Percentiles rank a stretch among this genome's conserved stretches.
Conservation (phyloP, 2,797 vertebrate genomes). For the Pseudochirops corinnae region DNA sequence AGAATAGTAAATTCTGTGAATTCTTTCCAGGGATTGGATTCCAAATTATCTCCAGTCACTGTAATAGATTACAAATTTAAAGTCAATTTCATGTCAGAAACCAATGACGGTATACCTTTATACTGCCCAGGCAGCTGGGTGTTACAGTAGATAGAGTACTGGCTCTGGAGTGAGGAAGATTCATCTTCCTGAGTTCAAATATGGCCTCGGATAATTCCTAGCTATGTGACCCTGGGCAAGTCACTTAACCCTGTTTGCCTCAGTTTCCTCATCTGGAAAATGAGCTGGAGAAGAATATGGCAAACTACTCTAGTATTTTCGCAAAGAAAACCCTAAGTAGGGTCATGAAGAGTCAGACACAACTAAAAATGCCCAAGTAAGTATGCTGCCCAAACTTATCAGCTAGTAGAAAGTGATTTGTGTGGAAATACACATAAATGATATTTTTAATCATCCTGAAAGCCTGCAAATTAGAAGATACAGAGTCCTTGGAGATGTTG, state of each 20-base stretch:
- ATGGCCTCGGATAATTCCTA: too few species aligned
- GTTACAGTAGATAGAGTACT: too few species aligned
- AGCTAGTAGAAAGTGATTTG: slow-evolving; percentile 84
- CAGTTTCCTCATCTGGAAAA: too few species aligned
- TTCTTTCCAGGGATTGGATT: slow-evolving; percentile 94
- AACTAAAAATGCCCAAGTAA: slow-evolving; percentile 57
- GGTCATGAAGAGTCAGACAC: too few species aligned
- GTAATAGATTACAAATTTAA: slow-evolving; percentile 93
- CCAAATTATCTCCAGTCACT: slow-evolving; percentile 90
- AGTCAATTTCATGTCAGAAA: slow-evolving; percentile 92
- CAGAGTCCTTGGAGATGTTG: slow-evolving; percentile 74
- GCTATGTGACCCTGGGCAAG: too few species aligned
- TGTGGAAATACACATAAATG: slow-evolving; percentile 47
- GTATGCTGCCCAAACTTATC: slow-evolving; percentile 96
- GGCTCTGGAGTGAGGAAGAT: too few species aligned
- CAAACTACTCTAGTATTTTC: too few species aligned
- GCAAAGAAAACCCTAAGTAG: too few species aligned
- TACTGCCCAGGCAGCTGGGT: slow-evolving; percentile 92
- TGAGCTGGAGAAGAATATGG: too few species aligned
- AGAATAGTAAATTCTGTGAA: slow-evolving; percentile 89
- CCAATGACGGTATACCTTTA: slow-evolving; percentile 92
- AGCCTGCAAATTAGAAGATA: slow-evolving; percentile 59
- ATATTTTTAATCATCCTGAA: slow-evolving; percentile 72
- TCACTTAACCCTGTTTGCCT: too few species aligned
- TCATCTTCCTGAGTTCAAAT: too few species aligned